Conservation (phyloP, 2,113 vertebrate species). For the Mobula birostris region DNA sequence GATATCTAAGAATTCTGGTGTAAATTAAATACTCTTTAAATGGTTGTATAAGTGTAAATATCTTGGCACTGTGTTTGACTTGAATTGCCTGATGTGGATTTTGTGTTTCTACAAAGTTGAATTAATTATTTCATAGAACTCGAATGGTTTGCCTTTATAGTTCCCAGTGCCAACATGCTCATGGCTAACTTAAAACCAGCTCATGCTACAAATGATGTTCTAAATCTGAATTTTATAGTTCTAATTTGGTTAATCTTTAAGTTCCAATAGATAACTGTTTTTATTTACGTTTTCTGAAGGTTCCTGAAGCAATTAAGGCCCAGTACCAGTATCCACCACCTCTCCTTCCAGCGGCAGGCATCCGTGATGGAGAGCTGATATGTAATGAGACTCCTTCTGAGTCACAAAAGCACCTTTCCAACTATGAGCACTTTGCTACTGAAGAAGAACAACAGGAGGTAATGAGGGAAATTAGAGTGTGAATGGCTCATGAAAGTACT, state of each 20-base stretch:
- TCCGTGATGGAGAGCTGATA: slow-evolving; percentile 86
- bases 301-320: slow-evolving; percentile 93
- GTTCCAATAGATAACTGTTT: slow-evolving; percentile 21
- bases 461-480: slow-evolving; percentile 39
- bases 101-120: neutral
- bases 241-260: neutral
- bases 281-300: slow-evolving; percentile 57
- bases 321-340: slow-evolving; percentile 85
- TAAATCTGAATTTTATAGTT: neutral
- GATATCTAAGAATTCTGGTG: neutral
- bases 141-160: neutral
- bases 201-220: neutral
- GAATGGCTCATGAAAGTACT: neutral
- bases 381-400: slow-evolving; percentile 77
- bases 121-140: neutral
- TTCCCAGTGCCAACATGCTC: neutral
- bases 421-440: slow-evolving; percentile 77
- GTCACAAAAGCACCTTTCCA: slow-evolving; percentile 62
- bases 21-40: neutral
- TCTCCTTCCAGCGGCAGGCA: slow-evolving; percentile 74
- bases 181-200: neutral
- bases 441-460: slow-evolving; percentile 92
- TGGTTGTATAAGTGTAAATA: neutral
- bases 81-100: neutral
- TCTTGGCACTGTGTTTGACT: neutral